Conservation (phyloP, 1,140 invertebrate genomes). For the Drosophila tristis region DNA sequence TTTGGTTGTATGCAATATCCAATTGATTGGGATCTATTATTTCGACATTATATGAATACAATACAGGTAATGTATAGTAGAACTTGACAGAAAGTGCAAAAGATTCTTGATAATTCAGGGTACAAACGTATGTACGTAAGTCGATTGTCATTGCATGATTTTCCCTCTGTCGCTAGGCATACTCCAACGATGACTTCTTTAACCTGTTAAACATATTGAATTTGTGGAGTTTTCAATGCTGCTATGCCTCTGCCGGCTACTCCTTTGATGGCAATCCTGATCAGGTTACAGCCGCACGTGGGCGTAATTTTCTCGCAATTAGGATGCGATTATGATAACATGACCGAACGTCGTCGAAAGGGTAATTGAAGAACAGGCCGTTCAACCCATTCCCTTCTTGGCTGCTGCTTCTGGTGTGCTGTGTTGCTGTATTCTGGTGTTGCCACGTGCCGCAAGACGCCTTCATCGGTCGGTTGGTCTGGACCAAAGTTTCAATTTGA, state of each 20-base stretch:
- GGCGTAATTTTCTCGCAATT: conserved; percentile 84
- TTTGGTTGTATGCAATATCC: too few relatives aligned
- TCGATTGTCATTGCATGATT: too few relatives aligned
- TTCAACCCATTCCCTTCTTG: conserved; percentile 32
- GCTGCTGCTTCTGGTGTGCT: conserved; percentile 23
- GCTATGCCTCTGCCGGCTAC: conserved; percentile 22
- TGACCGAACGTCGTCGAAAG: conserved; percentile 62
- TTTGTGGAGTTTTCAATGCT: background rate
- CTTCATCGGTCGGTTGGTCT: conserved; percentile 27
- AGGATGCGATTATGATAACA: conserved; percentile 84
- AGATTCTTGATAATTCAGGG: too few relatives aligned
- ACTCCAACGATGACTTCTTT: too few relatives aligned
- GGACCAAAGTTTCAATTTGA: conserved; percentile 70
- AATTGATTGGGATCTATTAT: too few relatives aligned
- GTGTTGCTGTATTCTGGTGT: conserved; percentile 28
- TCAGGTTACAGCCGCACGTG: conserved; percentile 83
- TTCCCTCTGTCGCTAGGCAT: too few relatives aligned
- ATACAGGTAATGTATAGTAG: too few relatives aligned
- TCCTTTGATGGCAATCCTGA: conserved; percentile 69
- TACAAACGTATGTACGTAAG: too few relatives aligned
- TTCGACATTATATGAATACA: too few relatives aligned
- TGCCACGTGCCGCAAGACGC: conserved; percentile 69
- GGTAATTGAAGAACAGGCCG: conserved; percentile 74
- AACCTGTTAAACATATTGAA: conserved; percentile 9
- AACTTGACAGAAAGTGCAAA: too few relatives aligned